Percentiles rank a stretch among this genome's conserved stretches.
phyloP scores from a whole-genome alignment of 2,113 vertebrate genomes.

The Sula dactylatra region DNA sequence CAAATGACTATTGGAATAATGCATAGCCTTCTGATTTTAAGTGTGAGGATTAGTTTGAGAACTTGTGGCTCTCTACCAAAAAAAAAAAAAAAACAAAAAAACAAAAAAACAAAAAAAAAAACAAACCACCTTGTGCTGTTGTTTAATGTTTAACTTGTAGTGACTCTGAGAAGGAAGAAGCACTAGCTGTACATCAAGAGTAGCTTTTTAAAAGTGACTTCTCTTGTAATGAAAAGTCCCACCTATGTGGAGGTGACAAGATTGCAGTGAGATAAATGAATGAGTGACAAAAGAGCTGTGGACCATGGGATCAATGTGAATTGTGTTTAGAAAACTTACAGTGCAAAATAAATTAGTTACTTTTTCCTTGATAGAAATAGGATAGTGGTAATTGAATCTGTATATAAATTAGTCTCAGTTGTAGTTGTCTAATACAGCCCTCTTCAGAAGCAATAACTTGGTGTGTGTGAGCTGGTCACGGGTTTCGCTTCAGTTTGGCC shows the following conservation, averaged over 20 bases:
- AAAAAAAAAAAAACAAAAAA: neutral
- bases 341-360: neutral
- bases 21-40: neutral
- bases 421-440: neutral
- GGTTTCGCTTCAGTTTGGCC: neutral
- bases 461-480: neutral
- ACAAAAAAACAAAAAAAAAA: neutral
- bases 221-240: neutral
- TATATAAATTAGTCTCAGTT: neutral
- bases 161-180: neutral
- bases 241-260: neutral
- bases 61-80: neutral
- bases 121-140: neutral
- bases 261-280: neutral
- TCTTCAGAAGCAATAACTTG: neutral
- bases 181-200: neutral
- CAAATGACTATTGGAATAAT: neutral
- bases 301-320: neutral
- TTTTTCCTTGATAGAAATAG: neutral
- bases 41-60: neutral
- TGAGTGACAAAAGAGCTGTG: neutral
- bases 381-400: neutral
- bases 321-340: neutral
- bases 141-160: neutral
- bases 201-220: neutral